These are phyloP conservation scores for Drosophila sturtevanti DNA, from an alignment of 1,140 invertebrate genomes.

Conservation along the genomic window DNA sequence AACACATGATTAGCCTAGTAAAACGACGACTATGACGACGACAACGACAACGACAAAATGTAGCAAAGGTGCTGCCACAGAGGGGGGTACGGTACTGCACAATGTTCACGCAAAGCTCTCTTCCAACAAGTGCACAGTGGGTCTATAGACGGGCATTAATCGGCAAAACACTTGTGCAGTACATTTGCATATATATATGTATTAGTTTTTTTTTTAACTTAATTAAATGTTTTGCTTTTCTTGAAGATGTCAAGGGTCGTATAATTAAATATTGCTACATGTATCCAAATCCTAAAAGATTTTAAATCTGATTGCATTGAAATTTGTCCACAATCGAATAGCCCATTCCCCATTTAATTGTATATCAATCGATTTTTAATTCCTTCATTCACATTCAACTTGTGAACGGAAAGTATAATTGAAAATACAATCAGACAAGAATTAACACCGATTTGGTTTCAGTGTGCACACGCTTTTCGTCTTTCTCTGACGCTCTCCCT, in stretches of 20 bases:
- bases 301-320: too few relatives aligned
- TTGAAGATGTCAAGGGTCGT: too few relatives aligned
- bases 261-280: too few relatives aligned
- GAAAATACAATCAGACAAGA: not conserved
- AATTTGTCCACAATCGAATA: too few relatives aligned
- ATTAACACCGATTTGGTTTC: not conserved
- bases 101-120: slow-evolving; percentile 26
- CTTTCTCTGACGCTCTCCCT: not conserved
- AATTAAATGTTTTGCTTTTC: too few relatives aligned
- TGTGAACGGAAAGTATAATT: not conserved
- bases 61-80: slow-evolving; percentile 16
- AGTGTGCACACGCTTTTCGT: not conserved
- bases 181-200: too few relatives aligned
- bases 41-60: slow-evolving; percentile 31
- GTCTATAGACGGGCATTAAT: not conserved
- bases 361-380: not conserved
- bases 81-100: slow-evolving; percentile 20
- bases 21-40: slow-evolving; percentile 62
- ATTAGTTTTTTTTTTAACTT: too few relatives aligned
- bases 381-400: not conserved
- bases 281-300: too few relatives aligned
- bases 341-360: too few relatives aligned
- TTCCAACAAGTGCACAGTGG: slow-evolving; percentile 45
- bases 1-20: slow-evolving; percentile 83
- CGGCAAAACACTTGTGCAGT: not conserved